Evolutionary conservation across 2,113 vertebrate species (phyloP).

Genomic region (Bucco capensis): DNA sequence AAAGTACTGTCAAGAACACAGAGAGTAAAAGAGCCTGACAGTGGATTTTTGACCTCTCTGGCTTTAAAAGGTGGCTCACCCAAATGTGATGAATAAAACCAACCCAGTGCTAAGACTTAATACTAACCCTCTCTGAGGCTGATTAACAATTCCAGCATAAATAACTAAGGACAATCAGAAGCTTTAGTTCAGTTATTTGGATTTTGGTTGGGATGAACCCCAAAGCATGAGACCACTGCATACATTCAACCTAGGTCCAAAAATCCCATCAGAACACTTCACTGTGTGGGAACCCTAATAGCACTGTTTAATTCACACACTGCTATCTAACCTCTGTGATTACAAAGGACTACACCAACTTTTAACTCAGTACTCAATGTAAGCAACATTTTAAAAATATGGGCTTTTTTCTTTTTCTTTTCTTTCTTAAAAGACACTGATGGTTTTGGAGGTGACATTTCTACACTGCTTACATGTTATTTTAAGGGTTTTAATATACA

Average conservation of each 20-base stretch:
- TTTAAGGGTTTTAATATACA: neutral
- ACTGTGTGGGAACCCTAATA: neutral
- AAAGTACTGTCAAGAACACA: neutral
- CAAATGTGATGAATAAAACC: neutral
- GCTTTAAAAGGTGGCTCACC: neutral
- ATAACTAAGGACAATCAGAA: neutral
- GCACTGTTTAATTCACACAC: neutral
- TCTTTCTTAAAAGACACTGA: neutral
- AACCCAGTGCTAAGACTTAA: neutral
- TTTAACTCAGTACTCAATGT: neutral
- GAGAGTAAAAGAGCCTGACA: accelerated
- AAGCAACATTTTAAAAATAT: neutral
- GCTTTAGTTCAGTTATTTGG: neutral
- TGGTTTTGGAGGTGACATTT: neutral
- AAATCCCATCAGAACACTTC: neutral
- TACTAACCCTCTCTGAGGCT: neutral
- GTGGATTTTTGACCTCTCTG: neutral
- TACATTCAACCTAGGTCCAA: neutral
- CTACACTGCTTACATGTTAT: neutral
- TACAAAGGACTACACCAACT: neutral
- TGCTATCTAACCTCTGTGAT: neutral
- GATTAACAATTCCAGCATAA: neutral
- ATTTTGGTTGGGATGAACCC: neutral
- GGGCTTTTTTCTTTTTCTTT: neutral
- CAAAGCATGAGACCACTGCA: neutral